These are phyloP conservation scores for Hestina assimilis DNA, from an alignment of 1,140 invertebrate genomes.

Conservation along the genomic window DNA sequence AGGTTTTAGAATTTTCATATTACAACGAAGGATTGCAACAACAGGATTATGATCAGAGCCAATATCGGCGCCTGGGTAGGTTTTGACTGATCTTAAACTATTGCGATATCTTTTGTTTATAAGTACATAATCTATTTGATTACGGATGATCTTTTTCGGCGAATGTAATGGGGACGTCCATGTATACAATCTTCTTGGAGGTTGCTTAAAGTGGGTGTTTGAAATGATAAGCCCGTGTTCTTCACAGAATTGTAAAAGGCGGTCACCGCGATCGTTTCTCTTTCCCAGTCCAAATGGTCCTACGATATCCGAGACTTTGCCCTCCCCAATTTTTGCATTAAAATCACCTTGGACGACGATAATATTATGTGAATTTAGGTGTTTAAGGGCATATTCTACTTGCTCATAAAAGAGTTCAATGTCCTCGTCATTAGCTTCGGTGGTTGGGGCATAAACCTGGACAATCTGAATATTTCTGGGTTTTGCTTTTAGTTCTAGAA, in stretches of 20 bases:
- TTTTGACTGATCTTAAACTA: no score
- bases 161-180: no score
- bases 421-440: slow-evolving; percentile 11
- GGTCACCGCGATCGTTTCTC: background rate
- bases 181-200: background rate
- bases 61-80: no score
- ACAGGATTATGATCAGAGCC: no score
- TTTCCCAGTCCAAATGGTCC: background rate
- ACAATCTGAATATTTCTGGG: slow-evolving; percentile 14
- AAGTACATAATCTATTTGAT: slow-evolving; percentile 18
- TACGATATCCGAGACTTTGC: no score
- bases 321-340: no score
- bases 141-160: slow-evolving; percentile 16
- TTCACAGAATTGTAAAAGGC: background rate
- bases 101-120: slow-evolving; percentile 19
- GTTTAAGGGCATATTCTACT: slow-evolving; percentile 11
- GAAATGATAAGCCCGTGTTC: background rate
- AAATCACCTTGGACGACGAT: slow-evolving; percentile 8
- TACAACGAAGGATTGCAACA: no score
- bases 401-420: slow-evolving; percentile 14
- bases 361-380: slow-evolving; percentile 7
- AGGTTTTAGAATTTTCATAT: no score
- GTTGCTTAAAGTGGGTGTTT: background rate
- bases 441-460: slow-evolving; percentile 10
- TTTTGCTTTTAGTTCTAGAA: slow-evolving; percentile 9